Conservation (phyloP, 53 echinoderm and acorn worm species). For the Henricia sp. region DNA sequence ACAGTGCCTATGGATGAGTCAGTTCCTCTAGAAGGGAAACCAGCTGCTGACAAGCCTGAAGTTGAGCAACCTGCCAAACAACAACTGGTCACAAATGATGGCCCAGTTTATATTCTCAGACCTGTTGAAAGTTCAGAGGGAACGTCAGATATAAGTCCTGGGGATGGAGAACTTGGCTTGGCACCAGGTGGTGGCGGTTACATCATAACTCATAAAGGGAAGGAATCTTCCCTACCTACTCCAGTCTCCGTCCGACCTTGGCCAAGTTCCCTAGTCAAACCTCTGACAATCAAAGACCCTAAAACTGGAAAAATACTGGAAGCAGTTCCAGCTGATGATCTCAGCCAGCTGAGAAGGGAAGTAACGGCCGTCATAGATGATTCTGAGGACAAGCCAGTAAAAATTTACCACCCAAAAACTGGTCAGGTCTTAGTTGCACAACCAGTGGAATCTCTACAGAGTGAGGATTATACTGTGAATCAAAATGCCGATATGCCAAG, state of each 20-base stretch:
- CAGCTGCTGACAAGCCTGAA: not conserved
- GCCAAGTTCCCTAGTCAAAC: not conserved
- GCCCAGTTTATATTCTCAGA: slow-evolving; percentile 51
- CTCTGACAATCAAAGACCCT: slow-evolving; percentile 68
- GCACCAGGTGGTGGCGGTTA: slow-evolving; percentile 58
- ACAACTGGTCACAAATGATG: slow-evolving; percentile 36
- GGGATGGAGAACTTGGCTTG: not conserved
- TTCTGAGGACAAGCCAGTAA: slow-evolving; percentile 56
- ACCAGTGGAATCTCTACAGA: slow-evolving; percentile 5
- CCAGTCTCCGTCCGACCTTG: slow-evolving; percentile 13
- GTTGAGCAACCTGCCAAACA: slow-evolving; percentile 13
- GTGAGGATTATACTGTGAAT: slow-evolving; percentile 31
- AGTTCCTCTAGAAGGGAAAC: slow-evolving; percentile 20
- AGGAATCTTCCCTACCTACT: slow-evolving; percentile 37
- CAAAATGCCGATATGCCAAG: slow-evolving; percentile 51
- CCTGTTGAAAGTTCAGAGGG: slow-evolving; percentile 2
- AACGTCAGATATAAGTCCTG: not conserved
- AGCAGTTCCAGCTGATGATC: slow-evolving; percentile 70
- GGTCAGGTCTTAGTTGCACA: slow-evolving; percentile 46
- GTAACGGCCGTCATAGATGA: slow-evolving; percentile 65
- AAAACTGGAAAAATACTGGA: slow-evolving; percentile 67
- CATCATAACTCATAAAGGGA: slow-evolving; percentile 40
- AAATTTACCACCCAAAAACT: slow-evolving; percentile 71
- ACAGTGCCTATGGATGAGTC: slow-evolving; percentile 14
- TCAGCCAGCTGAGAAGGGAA: slow-evolving; percentile 55